Conservation (phyloP, 2,888 invertebrate genomes). For the Megastigmus dorsalis region DNA sequence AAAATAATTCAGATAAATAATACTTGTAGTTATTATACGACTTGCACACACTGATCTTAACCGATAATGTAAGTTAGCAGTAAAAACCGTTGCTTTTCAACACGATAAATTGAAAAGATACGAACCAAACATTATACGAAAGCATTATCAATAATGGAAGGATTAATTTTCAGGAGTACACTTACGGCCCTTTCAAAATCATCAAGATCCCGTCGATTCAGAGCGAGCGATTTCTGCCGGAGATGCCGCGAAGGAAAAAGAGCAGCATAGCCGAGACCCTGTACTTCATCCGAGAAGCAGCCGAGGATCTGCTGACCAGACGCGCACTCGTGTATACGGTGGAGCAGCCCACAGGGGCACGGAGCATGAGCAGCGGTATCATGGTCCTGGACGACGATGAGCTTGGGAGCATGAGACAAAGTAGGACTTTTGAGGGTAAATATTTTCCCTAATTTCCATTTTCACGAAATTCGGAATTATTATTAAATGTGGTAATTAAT, state of each 20-base stretch:
- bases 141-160: too few relatives aligned
- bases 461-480: too few relatives aligned
- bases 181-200: constrained; percentile 69
- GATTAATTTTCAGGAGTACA: constrained; percentile 62
- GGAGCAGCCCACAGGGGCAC: constrained; percentile 62
- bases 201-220: constrained; percentile 67
- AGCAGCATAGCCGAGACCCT: constrained; percentile 64
- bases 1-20: too few relatives aligned
- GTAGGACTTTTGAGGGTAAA: constrained; percentile 51
- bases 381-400: constrained; percentile 71
- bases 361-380: constrained; percentile 59
- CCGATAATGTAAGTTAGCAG: too few relatives aligned
- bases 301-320: constrained; percentile 69
- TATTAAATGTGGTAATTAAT: too few relatives aligned
- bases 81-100: too few relatives aligned
- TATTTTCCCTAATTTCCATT: background rate
- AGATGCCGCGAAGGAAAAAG: constrained; percentile 61
- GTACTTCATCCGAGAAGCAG: constrained; percentile 65
- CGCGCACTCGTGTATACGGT: constrained; percentile 70
- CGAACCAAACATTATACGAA: too few relatives aligned
- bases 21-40: too few relatives aligned
- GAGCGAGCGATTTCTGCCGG: constrained; percentile 63
- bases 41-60: too few relatives aligned
- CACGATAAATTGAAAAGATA: too few relatives aligned
- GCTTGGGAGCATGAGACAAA: constrained; percentile 60